Percentiles rank a stretch among this genome's conserved stretches.
Conservation (phyloP, 2,888 invertebrate species). For the Tachystola acroxantha region DNA sequence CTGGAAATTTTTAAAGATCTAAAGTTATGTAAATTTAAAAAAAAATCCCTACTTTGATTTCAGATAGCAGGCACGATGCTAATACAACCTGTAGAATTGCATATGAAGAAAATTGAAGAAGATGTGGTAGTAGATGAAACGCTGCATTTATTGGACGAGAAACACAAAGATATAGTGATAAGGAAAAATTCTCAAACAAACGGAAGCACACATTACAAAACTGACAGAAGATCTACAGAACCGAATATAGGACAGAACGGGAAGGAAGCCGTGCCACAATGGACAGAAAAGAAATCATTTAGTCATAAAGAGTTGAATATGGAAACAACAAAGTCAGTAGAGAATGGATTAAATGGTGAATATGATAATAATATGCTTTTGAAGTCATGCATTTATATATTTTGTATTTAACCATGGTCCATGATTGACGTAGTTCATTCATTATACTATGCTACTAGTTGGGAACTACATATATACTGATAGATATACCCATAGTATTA, state of each 20-base stretch:
- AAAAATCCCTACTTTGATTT: too few species aligned
- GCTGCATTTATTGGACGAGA: conserved; percentile 45
- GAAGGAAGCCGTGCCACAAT: conserved; percentile 21
- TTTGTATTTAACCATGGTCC: too few species aligned
- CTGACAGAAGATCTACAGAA: conserved; percentile 21
- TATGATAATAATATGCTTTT: background rate
- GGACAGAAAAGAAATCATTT: conserved; percentile 29
- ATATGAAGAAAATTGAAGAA: conserved; percentile 64
- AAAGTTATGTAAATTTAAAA: too few species aligned
- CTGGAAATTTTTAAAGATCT: too few species aligned
- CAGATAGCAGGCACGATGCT: conserved; percentile 78
- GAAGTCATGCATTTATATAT: background rate
- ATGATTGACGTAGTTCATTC: too few species aligned
- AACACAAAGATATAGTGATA: conserved; percentile 40
- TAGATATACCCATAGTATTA: too few species aligned
- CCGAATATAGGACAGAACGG: conserved; percentile 23
- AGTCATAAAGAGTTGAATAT: conserved; percentile 39
- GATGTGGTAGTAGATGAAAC: conserved; percentile 56
- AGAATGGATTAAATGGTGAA: conserved; percentile 40
- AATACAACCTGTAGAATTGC: conserved; percentile 79
- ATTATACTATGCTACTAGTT: too few species aligned
- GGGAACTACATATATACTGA: too few species aligned
- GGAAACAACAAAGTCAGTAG: conserved; percentile 25
- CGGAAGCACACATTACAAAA: conserved; percentile 18
- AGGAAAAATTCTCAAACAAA: conserved; percentile 41